Percentiles rank a stretch among this genome's conserved stretches.
Evolutionary conservation across 2,888 invertebrate genomes (phyloP).

Genomic region (Andrena haemorrhoa): DNA sequence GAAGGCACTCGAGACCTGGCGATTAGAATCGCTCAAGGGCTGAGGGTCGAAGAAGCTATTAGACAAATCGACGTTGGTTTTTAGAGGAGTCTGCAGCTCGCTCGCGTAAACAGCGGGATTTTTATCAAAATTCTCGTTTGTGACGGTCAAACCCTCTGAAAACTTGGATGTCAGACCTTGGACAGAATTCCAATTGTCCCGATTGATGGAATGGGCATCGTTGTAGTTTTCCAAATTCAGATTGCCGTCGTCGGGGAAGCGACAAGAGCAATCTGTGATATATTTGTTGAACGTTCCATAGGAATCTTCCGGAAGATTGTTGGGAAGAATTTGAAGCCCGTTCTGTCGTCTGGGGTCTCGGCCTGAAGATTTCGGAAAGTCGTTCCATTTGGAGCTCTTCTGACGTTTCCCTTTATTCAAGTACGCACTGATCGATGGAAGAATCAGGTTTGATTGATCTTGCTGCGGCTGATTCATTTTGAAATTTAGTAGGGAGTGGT

Average conservation of each 20-base stretch:
- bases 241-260: too few species aligned
- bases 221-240: background rate
- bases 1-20: background rate
- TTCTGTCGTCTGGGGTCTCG: too few species aligned
- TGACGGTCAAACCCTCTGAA: background rate
- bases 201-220: background rate
- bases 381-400: background rate
- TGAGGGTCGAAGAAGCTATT: background rate
- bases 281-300: background rate
- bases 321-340: background rate
- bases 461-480: background rate
- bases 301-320: background rate
- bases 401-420: conserved; percentile 8
- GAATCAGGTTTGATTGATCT: background rate
- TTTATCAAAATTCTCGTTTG: background rate
- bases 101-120: background rate
- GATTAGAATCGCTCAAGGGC: background rate
- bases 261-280: background rate
- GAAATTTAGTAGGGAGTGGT: background rate
- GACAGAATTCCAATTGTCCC: background rate
- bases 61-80: background rate
- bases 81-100: background rate
- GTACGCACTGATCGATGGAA: conserved; percentile 26
- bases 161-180: conserved; percentile 1
- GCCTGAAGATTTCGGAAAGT: background rate